Evolutionary conservation across 2,113 vertebrate species (phyloP).

Genomic region (Atrichornis clamosus): DNA sequence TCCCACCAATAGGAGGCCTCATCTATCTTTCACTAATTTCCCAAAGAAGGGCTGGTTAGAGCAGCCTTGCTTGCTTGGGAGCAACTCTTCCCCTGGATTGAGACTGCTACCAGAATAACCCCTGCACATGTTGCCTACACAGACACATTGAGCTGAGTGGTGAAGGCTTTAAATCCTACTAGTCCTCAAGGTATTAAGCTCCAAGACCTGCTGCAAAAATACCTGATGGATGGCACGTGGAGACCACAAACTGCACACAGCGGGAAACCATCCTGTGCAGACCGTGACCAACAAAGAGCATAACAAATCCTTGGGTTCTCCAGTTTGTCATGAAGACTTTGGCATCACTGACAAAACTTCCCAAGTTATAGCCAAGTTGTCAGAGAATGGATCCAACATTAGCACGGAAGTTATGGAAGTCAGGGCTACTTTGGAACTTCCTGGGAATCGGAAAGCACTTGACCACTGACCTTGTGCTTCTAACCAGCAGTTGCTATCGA

Average conservation of each 20-base stretch:
- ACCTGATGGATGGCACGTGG: neutral
- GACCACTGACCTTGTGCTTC: slow-evolving; percentile 52
- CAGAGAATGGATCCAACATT: slow-evolving; percentile 13
- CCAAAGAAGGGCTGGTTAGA: neutral
- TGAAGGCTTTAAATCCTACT: neutral
- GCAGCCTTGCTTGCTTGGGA: neutral
- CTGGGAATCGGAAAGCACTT: slow-evolving; percentile 33
- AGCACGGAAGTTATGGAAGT: neutral
- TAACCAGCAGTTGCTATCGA: slow-evolving; percentile 24
- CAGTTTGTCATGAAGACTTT: slow-evolving; percentile 1
- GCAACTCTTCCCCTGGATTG: neutral
- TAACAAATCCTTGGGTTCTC: neutral
- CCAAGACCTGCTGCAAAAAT: neutral
- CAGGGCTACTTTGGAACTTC: slow-evolving; percentile 36
- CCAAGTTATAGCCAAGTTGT: slow-evolving; percentile 10
- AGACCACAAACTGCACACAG: neutral
- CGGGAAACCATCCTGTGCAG: neutral
- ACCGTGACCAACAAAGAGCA: neutral
- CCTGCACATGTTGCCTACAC: neutral
- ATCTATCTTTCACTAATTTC: neutral
- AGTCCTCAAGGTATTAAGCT: neutral
- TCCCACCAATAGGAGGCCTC: neutral
- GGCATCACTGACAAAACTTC: neutral
- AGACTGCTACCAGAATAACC: neutral
- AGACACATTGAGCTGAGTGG: neutral